Base-by-base conservation (phyloP, 2,888 invertebrate genomes). In the Yponomeuta evonymella region DNA sequence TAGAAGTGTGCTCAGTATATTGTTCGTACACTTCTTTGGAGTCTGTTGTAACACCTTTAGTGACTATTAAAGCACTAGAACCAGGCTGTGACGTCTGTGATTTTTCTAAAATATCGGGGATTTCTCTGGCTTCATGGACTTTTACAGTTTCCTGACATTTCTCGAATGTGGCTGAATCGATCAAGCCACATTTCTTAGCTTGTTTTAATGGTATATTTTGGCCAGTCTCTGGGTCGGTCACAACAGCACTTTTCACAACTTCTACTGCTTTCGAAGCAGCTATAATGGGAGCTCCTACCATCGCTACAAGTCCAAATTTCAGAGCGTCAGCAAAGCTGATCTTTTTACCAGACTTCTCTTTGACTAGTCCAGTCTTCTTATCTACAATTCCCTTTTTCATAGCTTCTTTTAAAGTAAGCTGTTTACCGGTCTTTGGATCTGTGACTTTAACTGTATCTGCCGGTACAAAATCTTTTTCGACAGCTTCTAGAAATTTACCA, bases 201-300 rank as follows among this genome's bases (percentile, higher is more conserved):
- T 96, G 95, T 84, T 96, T 96, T 76, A 97, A 94, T 1, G 96
- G 96, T 75, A 97, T 92, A 80, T 95, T 94, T 81, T 96, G 95
- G 3, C 96, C 97, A 1, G 97, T 96, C 76, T 94, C 94, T 0
- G 98, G 97, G 85, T 98, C 97, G 71, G 33, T 33, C 11, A 95
- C 93, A 79, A 94, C 93, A 1, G 91, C 87, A 71, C 77, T 88
- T 75, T 93, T 94, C 0, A 96, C 93, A 0, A 94, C 93, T 79
- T 95, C 94, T 66, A 95, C 91, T 1, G 95, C 93, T 76, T 95
- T 94, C 70, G 95, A 93, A 11, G 94, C 94, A 4, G 95, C 95
- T 33, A 95, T 93, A 67, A 96, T 86, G 8, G 97, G 97, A 2
- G 95, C 95, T 48, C 97, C 97, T 29, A 95, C 86, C 23, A 97